phyloP scores from a whole-genome alignment of 92 coral and sea anemone genomes.

The Siderastrea siderea region DNA sequence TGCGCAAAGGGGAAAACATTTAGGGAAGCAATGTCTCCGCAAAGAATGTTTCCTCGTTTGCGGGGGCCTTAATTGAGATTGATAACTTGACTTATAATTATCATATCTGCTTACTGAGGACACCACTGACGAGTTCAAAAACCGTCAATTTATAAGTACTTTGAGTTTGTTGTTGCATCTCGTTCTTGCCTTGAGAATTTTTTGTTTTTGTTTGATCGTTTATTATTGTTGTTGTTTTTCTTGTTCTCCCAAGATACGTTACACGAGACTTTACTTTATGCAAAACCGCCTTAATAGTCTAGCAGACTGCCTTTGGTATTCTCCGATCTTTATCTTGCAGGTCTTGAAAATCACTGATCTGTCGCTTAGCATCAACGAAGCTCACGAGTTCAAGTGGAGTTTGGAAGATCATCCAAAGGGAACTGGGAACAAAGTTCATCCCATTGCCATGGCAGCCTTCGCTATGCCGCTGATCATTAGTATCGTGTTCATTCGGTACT shows the following conservation, averaged over 20 bases:
- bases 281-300: background rate
- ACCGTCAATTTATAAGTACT: too few species aligned
- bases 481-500: background rate
- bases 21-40: too few species aligned
- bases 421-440: constrained; percentile 16
- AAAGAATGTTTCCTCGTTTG: background rate
- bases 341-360: constrained; percentile 56
- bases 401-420: constrained; percentile 17
- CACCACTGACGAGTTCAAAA: too few species aligned
- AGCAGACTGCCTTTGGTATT: background rate
- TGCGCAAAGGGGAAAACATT: too few species aligned
- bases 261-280: background rate
- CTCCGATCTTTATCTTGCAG: constrained; percentile 5
- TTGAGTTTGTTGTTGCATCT: too few species aligned
- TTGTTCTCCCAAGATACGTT: background rate
- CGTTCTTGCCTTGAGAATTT: too few species aligned
- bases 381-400: constrained; percentile 51
- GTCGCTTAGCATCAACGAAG: constrained; percentile 38
- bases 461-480: background rate
- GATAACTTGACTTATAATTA: too few species aligned
- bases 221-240: too few species aligned
- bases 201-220: too few species aligned
- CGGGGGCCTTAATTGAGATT: too few species aligned
- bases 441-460: background rate
- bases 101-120: too few species aligned